These are phyloP conservation scores for Poeciliopsis prolifica DNA, from an alignment of 2,113 vertebrate species.

Conservation along the genomic window DNA sequence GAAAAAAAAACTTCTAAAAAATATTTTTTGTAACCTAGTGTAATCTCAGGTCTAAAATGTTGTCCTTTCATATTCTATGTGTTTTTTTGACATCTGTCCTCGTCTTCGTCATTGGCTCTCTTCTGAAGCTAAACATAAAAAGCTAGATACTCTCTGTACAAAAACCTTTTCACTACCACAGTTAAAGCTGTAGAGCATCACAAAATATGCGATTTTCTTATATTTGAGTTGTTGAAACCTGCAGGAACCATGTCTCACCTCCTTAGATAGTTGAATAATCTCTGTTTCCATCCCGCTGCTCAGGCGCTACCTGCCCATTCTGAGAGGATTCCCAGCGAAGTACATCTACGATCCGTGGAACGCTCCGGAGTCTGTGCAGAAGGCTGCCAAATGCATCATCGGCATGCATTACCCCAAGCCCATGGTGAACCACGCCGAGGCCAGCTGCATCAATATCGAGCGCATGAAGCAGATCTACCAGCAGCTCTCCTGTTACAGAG, in stretches of 20 bases:
- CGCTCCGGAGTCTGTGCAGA: constrained; percentile 92
- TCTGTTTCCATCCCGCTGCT: neutral
- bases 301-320: constrained; percentile 93
- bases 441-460: constrained; percentile 95
- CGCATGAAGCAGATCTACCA: constrained; percentile 99
- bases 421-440: constrained; percentile 95
- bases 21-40: too few relatives aligned
- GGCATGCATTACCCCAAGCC: constrained; percentile 96
- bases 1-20: too few relatives aligned
- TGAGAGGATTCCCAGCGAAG: constrained; percentile 96
- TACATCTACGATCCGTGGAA: constrained; percentile 99
- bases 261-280: neutral
- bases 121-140: too few relatives aligned
- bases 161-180: too few relatives aligned
- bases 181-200: too few relatives aligned
- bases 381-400: constrained; percentile 92
- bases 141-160: too few relatives aligned
- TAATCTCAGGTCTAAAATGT: too few relatives aligned
- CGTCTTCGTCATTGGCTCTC: too few relatives aligned
- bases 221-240: too few relatives aligned
- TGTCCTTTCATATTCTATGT: too few relatives aligned
- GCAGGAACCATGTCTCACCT: neutral
- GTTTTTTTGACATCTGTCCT: too few relatives aligned
- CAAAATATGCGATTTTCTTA: too few relatives aligned
- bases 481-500: constrained; percentile 95